These are phyloP conservation scores for Sebastes jordani DNA, from an alignment of 2,797 vertebrate species.

Conservation along the genomic window DNA sequence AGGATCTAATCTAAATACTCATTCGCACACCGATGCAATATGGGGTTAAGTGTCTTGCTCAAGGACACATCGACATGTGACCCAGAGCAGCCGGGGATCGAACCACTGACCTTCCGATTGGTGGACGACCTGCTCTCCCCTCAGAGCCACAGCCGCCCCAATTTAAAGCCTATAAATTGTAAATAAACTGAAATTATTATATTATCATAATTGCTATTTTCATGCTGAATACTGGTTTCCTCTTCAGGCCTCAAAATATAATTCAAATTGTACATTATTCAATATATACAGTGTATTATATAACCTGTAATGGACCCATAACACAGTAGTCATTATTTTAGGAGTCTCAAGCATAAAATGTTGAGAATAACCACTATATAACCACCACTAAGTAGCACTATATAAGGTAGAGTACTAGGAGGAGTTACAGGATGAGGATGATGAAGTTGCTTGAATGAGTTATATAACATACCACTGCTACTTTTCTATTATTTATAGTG, in stretches of 20 bases:
- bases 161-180: not conserved
- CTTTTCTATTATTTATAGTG: not conserved
- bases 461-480: not conserved
- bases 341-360: not conserved
- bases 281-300: too few species aligned
- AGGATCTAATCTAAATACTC: too few species aligned
- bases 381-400: not conserved
- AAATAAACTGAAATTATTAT: not conserved
- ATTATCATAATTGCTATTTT: not conserved
- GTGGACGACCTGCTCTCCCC: too few species aligned
- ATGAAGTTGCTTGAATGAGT: not conserved
- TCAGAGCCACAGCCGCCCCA: too few species aligned
- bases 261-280: not conserved
- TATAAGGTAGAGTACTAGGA: not conserved
- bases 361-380: not conserved
- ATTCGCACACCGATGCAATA: too few species aligned
- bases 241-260: not conserved
- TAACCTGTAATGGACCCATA: not conserved
- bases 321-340: not conserved
- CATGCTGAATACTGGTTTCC: not conserved
- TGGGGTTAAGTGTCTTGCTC: too few species aligned
- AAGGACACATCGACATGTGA: too few species aligned
- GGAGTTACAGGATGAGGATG: not conserved
- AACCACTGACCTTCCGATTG: too few species aligned
- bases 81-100: too few species aligned